Evolutionary conservation across 2,888 invertebrate genomes (phyloP).

Genomic region (Aproaerema taeniolella): DNA sequence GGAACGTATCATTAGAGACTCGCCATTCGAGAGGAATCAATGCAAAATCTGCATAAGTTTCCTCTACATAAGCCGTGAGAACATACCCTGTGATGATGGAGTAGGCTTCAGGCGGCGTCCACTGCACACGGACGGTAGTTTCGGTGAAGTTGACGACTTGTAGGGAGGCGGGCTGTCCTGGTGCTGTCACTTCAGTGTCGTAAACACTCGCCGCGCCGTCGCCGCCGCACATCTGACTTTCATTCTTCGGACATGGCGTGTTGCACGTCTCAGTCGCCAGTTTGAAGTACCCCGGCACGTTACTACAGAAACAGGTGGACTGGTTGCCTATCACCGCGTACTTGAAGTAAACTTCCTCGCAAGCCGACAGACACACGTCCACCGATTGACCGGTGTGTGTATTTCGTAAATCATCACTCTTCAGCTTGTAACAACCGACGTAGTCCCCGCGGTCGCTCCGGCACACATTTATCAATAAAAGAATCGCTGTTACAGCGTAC

Average conservation of each 20-base stretch:
- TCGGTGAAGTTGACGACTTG: slow-evolving; percentile 78
- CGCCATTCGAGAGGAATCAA: slow-evolving; percentile 74
- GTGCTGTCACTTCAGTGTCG: slow-evolving; percentile 79
- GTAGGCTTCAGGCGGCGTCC: slow-evolving; percentile 77
- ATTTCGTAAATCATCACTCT: slow-evolving; percentile 48
- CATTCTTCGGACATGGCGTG: slow-evolving; percentile 79
- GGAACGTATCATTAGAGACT: slow-evolving; percentile 76
- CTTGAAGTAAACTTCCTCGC: slow-evolving; percentile 65
- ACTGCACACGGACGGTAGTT: slow-evolving; percentile 77
- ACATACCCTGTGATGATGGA: slow-evolving; percentile 74
- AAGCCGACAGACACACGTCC: slow-evolving; percentile 63
- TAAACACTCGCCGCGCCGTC: slow-evolving; percentile 81
- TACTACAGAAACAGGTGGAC: slow-evolving; percentile 66
- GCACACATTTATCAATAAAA: slow-evolving; percentile 28
- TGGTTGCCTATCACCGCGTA: slow-evolving; percentile 64
- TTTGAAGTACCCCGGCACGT: slow-evolving; percentile 55
- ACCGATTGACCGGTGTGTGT: slow-evolving; percentile 68
- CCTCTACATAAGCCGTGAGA: slow-evolving; percentile 71
- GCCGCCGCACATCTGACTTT: slow-evolving; percentile 82
- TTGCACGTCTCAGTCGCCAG: slow-evolving; percentile 67
- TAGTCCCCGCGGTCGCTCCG: slow-evolving; percentile 59
- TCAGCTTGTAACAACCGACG: slow-evolving; percentile 58
- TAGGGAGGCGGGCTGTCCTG: slow-evolving; percentile 83
- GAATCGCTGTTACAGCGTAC: slow-evolving; percentile 27
- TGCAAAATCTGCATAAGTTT: slow-evolving; percentile 75